A percentile compares a stretch with the other conserved stretches of the same genome.
These are phyloP conservation scores for Notarius lentiginosus DNA, from an alignment of 2,113 vertebrate species.

Conservation along the genomic window DNA sequence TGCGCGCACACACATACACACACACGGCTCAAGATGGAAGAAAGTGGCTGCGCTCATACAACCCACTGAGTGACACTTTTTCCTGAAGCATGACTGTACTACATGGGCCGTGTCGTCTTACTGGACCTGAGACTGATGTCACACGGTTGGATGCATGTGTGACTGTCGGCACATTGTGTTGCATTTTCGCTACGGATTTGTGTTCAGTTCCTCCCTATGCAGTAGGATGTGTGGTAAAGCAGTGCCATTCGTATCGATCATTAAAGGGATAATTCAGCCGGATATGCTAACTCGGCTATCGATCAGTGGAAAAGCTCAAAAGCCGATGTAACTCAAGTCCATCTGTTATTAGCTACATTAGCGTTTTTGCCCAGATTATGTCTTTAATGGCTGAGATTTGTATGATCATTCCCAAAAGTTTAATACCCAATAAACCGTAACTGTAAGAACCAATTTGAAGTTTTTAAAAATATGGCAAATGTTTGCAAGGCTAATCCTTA, in stretches of 20 bases:
- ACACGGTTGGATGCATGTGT: slow-evolving; percentile 7
- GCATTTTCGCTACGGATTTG: not conserved
- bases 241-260: not conserved
- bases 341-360: slow-evolving; percentile 13
- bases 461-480: not conserved
- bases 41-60: not conserved
- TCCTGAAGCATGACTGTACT: slow-evolving; percentile 5
- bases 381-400: not conserved
- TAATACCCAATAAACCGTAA: slow-evolving; percentile 30
- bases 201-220: slow-evolving; percentile 1
- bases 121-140: slow-evolving; percentile 21
- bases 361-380: not conserved
- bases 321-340: not conserved
- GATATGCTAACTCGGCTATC: not conserved
- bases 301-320: slow-evolving; percentile 1
- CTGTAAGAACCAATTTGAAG: not conserved
- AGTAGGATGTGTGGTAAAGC: slow-evolving; percentile 8
- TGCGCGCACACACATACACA: not conserved
- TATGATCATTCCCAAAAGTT: slow-evolving; percentile 6
- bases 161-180: not conserved
- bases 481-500: too few relatives aligned
- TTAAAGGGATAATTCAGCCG: not conserved
- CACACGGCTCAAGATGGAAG: not conserved
- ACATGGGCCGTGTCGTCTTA: not conserved
- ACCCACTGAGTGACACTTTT: not conserved